Percentiles rank a stretch among this genome's conserved stretches.
Conservation (phyloP, 2,797 vertebrate species). For the Labeo calbasu region DNA sequence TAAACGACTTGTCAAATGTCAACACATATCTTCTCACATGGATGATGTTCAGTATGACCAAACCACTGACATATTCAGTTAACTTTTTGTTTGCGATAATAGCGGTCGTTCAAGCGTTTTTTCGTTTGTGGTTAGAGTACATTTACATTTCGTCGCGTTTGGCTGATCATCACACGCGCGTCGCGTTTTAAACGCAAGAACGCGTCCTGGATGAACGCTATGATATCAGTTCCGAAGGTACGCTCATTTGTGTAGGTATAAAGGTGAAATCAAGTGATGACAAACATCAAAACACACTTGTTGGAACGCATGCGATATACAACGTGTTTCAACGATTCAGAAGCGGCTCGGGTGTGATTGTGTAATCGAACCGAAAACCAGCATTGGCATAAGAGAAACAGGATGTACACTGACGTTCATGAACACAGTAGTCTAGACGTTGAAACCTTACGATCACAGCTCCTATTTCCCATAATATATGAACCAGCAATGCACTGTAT, state of each 20-base stretch:
- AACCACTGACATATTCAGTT: neutral
- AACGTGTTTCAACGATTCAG: neutral
- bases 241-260: neutral
- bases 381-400: conserved; percentile 1
- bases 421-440: neutral
- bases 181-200: neutral
- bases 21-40: neutral
- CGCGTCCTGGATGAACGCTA: neutral
- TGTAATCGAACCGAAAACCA: conserved; percentile 23
- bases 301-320: neutral
- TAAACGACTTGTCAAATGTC: neutral
- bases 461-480: neutral
- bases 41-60: neutral
- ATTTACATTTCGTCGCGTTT: neutral
- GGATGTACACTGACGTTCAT: neutral
- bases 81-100: neutral
- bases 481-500: too few species aligned
- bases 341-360: neutral
- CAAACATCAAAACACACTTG: conserved; percentile 19
- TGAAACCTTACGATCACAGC: neutral
- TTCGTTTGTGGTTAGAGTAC: neutral
- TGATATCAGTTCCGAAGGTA: neutral
- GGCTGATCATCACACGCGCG: neutral
- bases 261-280: neutral
- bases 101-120: neutral